phyloP scores from a whole-genome alignment of 2,113 vertebrate genomes.

The Nannospalax galili region DNA sequence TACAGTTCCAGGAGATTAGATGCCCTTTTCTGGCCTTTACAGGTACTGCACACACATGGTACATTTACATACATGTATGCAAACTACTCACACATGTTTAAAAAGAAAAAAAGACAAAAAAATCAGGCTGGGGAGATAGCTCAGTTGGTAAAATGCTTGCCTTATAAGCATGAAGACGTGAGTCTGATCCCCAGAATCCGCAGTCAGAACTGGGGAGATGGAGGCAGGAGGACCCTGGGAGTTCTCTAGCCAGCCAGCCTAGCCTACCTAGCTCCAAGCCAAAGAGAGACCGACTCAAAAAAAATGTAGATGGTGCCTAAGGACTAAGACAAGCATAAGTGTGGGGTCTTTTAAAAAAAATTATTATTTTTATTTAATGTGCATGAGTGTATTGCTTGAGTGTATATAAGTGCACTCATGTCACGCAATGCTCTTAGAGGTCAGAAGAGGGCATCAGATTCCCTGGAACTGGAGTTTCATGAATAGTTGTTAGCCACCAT shows the following conservation, averaged over 20 bases:
- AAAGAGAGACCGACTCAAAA: background rate
- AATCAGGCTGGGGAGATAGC: background rate
- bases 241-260: background rate
- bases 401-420: too few species aligned
- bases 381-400: too few species aligned
- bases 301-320: background rate
- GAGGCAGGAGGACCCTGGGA: background rate
- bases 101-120: background rate
- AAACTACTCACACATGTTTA: too few species aligned
- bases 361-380: too few species aligned
- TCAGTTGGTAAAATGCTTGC: background rate
- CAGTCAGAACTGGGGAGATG: background rate
- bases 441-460: too few species aligned
- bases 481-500: too few species aligned
- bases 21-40: too few species aligned
- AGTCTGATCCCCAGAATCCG: background rate
- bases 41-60: background rate
- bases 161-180: background rate
- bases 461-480: too few species aligned
- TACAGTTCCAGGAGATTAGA: too few species aligned
- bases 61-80: background rate
- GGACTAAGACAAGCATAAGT: background rate
- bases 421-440: too few species aligned
- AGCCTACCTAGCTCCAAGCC: background rate
- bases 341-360: background rate